These are phyloP conservation scores for Percopsis omiscomaycus DNA, from an alignment of 2,797 vertebrate species.

Conservation along the genomic window DNA sequence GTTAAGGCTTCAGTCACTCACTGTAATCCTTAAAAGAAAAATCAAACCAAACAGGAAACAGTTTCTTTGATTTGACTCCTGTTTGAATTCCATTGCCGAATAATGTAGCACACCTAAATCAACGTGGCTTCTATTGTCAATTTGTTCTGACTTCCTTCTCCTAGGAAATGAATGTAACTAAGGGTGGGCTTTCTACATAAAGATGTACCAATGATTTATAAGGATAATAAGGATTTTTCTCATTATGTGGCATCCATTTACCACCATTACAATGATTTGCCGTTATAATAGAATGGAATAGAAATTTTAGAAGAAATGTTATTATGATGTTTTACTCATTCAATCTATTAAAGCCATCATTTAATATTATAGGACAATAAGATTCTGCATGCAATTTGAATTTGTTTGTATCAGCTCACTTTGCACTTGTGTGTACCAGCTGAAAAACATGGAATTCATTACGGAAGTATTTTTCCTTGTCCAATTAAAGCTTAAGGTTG, in stretches of 20 bases:
- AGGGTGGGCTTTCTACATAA: background rate
- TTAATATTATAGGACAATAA: no score
- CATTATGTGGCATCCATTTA: background rate
- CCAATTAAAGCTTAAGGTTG: no score
- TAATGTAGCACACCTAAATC: constrained; percentile 45
- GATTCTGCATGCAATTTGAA: no score
- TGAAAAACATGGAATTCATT: no score
- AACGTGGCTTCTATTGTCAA: constrained; percentile 33
- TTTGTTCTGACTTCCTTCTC: no score
- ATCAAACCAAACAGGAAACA: constrained; percentile 47
- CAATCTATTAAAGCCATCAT: no score
- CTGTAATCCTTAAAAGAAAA: constrained; percentile 50
- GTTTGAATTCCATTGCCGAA: constrained; percentile 52
- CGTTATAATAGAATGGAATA: background rate
- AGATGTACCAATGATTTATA: background rate
- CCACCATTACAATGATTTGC: background rate
- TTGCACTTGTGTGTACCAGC: no score
- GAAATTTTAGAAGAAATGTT: no score
- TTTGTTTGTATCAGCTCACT: no score
- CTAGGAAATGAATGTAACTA: no score
- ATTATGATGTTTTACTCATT: no score
- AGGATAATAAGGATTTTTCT: background rate
- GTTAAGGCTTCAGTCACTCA: constrained; percentile 51
- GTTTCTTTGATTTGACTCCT: constrained; percentile 46
- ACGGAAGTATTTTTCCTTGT: no score